Percentiles rank a stretch among this genome's conserved stretches.
These are phyloP conservation scores for Cyphomyrus discorhynchus DNA, from an alignment of 2,113 vertebrate genomes.

Conservation along the genomic window DNA sequence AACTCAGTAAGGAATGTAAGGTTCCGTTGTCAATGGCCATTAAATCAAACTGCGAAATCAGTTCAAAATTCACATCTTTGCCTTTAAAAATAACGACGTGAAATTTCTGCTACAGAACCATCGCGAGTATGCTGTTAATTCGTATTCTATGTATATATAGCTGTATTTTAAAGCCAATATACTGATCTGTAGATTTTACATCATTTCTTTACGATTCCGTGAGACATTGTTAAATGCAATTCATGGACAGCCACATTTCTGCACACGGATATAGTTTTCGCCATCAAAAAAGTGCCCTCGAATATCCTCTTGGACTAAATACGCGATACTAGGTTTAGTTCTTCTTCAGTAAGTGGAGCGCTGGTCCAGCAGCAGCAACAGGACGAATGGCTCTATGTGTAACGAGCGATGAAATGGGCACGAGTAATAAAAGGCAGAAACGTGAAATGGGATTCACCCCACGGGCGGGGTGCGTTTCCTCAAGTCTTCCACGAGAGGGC, in stretches of 20 bases:
- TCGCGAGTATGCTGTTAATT: not conserved
- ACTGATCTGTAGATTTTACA: not conserved
- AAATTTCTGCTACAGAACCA: not conserved
- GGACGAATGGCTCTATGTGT: not conserved
- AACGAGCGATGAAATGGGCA: constrained; percentile 1
- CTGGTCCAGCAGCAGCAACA: not conserved
- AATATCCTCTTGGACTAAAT: not conserved
- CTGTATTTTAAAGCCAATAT: not conserved
- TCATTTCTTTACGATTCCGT: not conserved
- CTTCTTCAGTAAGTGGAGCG: not conserved
- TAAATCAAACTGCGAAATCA: not conserved
- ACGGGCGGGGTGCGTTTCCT: not conserved
- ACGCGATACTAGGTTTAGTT: not conserved
- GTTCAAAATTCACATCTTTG: not conserved
- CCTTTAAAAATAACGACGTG: not conserved
- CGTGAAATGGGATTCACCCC: not conserved
- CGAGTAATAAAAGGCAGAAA: not conserved
- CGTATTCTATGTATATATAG: not conserved
- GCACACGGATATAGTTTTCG: not conserved
- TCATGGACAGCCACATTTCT: not conserved
- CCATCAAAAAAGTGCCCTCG: not conserved
- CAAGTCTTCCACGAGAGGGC: not conserved
- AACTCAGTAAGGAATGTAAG: not conserved
- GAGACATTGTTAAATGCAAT: not conserved
- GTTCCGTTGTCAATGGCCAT: not conserved